A percentile compares a stretch with the other conserved stretches of the same genome.
phyloP scores from a whole-genome alignment of 1,140 invertebrate genomes.

The Mamestra configurata region DNA sequence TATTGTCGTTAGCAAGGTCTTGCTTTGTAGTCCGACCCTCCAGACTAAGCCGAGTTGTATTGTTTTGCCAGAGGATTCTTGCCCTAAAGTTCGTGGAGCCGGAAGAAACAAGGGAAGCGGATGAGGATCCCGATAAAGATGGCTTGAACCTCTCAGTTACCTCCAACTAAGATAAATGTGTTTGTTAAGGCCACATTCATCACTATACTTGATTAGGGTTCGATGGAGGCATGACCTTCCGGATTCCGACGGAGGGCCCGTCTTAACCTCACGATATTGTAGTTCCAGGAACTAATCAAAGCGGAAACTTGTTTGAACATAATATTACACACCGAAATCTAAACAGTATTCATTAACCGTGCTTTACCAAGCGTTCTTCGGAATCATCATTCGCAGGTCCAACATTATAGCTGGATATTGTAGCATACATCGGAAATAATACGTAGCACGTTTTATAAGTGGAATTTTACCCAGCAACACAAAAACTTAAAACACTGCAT shows the following conservation, averaged over 20 bases:
- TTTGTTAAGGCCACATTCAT: slow-evolving; percentile 46
- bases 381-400: too few relatives aligned
- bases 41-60: slow-evolving; percentile 1
- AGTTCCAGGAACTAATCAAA: neutral
- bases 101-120: slow-evolving; percentile 37
- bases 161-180: slow-evolving; percentile 44
- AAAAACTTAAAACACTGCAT: neutral
- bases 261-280: slow-evolving; percentile 1
- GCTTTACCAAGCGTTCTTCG: too few relatives aligned
- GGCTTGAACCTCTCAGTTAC: slow-evolving; percentile 41
- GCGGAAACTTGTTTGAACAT: neutral
- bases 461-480: neutral
- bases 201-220: slow-evolving; percentile 42
- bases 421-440: neutral
- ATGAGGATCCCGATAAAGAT: slow-evolving; percentile 36
- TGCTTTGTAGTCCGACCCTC: slow-evolving; percentile 12
- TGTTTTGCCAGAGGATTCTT: slow-evolving; percentile 15
- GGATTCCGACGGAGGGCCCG: slow-evolving; percentile 8
- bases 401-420: too few relatives aligned
- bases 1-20: neutral
- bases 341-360: neutral
- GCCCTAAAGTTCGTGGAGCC: slow-evolving; percentile 6
- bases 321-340: neutral
- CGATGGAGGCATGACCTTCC: slow-evolving; percentile 25
- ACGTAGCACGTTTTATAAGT: neutral